These are phyloP conservation scores for Agrotis ipsilon DNA, from an alignment of 2,888 invertebrate species.

Conservation along the genomic window DNA sequence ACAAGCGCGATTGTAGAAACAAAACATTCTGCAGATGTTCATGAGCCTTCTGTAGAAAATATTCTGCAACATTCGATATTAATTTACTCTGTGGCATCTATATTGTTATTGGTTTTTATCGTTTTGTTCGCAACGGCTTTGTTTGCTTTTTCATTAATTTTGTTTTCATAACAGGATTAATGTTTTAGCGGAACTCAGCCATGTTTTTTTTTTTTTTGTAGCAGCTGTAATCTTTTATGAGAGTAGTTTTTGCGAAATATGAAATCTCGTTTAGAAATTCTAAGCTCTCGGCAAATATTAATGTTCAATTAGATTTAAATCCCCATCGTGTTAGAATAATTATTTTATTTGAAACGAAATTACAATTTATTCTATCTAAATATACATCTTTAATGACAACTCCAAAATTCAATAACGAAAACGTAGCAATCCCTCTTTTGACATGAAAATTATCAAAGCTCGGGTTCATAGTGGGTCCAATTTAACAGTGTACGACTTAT, in stretches of 20 bases:
- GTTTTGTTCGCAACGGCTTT: constrained; percentile 32
- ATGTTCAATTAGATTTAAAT: constrained; percentile 35
- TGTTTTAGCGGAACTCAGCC: constrained; percentile 10
- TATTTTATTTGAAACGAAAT: constrained; percentile 55
- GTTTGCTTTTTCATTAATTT: constrained; percentile 44
- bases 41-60: constrained; percentile 58
- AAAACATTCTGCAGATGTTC: constrained; percentile 69
- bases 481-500: constrained; percentile 59
- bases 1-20: constrained; percentile 66
- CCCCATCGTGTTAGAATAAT: constrained; percentile 41
- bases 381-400: constrained; percentile 57
- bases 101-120: constrained; percentile 60
- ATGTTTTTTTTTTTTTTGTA: constrained; percentile 3
- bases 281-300: constrained; percentile 12
- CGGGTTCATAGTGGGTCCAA: constrained; percentile 54
- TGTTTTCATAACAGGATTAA: constrained; percentile 36
- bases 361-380: constrained; percentile 48
- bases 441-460: constrained; percentile 63
- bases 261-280: background rate
- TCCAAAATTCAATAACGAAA: constrained; percentile 58
- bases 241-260: background rate
- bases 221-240: background rate
- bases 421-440: constrained; percentile 64
- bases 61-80: constrained; percentile 60
- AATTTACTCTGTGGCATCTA: constrained; percentile 53